A percentile compares a stretch with the other conserved stretches of the same genome.
phyloP scores from a whole-genome alignment of 2,113 vertebrate species.

The Esox niger region DNA sequence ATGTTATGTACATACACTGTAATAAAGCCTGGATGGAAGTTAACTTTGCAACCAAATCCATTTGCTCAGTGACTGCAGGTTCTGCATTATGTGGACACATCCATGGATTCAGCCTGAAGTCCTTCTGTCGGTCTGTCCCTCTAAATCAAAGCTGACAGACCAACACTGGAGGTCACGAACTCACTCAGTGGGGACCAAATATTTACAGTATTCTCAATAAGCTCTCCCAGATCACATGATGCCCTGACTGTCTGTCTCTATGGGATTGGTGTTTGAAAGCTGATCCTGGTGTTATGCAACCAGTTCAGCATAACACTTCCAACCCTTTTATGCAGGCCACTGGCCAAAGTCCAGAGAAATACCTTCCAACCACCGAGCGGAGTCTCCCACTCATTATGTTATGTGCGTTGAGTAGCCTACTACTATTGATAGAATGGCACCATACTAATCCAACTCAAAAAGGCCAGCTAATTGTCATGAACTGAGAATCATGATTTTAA shows the following conservation, averaged over 20 bases:
- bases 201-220: constrained; percentile 26
- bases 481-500: too few species aligned
- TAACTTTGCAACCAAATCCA: too few species aligned
- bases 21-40: too few species aligned
- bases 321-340: background rate
- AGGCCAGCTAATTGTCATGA: too few species aligned
- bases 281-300: constrained; percentile 4
- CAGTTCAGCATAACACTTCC: background rate
- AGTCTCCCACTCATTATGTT: too few species aligned
- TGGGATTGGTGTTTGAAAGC: background rate
- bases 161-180: background rate
- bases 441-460: too few species aligned
- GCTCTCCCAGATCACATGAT: background rate
- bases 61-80: too few species aligned
- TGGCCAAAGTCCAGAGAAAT: background rate
- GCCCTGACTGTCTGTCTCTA: background rate
- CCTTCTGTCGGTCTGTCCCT: background rate
- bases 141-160: too few species aligned
- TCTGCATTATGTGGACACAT: background rate
- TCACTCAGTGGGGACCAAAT: constrained; percentile 9
- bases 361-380: background rate
- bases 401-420: too few species aligned
- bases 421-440: too few species aligned
- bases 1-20: too few species aligned
- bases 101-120: background rate